Base-by-base conservation (phyloP, 2,797 vertebrate genomes). In the Acomys russatus region DNA sequence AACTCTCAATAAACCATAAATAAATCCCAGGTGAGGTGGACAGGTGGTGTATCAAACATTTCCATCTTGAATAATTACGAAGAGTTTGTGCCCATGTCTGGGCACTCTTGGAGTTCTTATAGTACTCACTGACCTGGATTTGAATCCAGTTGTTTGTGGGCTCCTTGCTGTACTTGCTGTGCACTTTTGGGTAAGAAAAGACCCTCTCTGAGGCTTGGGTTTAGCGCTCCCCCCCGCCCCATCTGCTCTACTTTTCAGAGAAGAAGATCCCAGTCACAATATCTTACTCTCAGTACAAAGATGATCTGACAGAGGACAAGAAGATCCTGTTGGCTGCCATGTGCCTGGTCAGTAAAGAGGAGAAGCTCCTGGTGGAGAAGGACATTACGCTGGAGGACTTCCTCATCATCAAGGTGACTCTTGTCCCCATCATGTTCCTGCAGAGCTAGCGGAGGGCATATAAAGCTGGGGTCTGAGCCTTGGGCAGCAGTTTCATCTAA, bases 311-410 rank as follows among this genome's bases (percentile, higher is more conserved):
- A n/a, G 98, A 98, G 12, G 98, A 98, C 94, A 98, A 98, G 97
- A 98, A 98, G 97, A 98, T 99, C 86, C 97, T 98, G 0, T 87
- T 99, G 90, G 98, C 98, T 22, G 98, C 98, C 51, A 92, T 98
- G 83, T 99, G 98, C 59, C 94, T 98, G 71, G 78, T 98, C 94
- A 63, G 95, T 96, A 0, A 98, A 93, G 97, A 97, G 73, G 97
- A 98, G 87, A 98, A 97, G 92, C 88, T 96, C 9, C 96, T 99
- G 23, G 87, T 98, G 20, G 98, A 99, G 91, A 98, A 98, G 71
- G 98, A 98, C 89, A 96, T 99, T 64, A 97, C 98, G 14, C 97
- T 99, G 79, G 98, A 98, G 90, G 98, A 98, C 84, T 77, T 98
- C 20, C 97, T 98, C 94, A 97, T 89, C 95, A 98, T 98, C 71